These are phyloP conservation scores for Rhynchomys soricoides DNA, from an alignment of 2,113 vertebrate genomes.

Conservation along the genomic window DNA sequence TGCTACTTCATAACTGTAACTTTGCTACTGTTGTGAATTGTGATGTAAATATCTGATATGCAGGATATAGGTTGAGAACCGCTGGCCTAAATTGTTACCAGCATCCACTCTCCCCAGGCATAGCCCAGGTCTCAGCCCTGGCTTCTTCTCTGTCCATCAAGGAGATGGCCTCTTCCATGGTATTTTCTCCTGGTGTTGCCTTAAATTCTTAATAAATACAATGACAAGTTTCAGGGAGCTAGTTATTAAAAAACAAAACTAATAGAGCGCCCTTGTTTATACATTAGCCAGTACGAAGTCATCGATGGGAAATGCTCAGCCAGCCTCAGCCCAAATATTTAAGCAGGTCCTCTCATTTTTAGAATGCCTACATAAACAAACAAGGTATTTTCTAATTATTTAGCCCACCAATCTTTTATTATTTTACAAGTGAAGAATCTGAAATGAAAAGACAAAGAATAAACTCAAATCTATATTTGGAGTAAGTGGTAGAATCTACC, in stretches of 20 bases:
- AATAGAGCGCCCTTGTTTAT: not conserved
- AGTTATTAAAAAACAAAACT: not conserved
- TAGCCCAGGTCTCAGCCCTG: not conserved
- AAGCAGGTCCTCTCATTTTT: slow-evolving; percentile 48
- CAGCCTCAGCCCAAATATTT: slow-evolving; percentile 16
- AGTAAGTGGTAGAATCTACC: not conserved
- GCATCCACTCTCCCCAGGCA: not conserved
- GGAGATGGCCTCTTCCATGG: not conserved
- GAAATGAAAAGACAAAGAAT: slow-evolving; percentile 17
- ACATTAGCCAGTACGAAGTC: not conserved
- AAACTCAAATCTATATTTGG: not conserved
- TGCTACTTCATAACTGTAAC: too few species aligned
- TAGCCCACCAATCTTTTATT: not conserved
- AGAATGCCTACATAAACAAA: not conserved
- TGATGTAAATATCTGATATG: too few species aligned
- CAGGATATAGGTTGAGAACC: not conserved
- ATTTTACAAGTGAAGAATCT: slow-evolving; percentile 25
- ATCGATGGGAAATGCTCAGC: not conserved
- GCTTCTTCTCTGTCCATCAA: not conserved
- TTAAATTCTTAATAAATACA: slow-evolving; percentile 18
- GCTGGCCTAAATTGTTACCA: too few species aligned
- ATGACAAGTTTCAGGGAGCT: slow-evolving; percentile 8
- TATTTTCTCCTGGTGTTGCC: not conserved
- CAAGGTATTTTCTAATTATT: not conserved
- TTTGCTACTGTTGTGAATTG: too few species aligned